Base-by-base conservation (phyloP, 2,888 invertebrate genomes). In the Noctua pronuba region DNA sequence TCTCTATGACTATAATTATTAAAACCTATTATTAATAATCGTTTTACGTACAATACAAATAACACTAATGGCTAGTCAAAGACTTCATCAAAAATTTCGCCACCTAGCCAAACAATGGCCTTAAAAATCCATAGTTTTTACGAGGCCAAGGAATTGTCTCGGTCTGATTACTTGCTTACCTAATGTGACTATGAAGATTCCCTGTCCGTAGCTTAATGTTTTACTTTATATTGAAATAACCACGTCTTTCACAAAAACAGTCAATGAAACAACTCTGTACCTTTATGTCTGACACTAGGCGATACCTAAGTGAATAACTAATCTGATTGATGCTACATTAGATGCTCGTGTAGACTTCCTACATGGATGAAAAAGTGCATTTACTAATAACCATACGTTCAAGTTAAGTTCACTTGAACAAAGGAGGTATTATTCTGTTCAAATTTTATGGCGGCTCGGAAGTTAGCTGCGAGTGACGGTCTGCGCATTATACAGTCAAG, bases 131-230 rank as follows among this genome's bases (percentile, higher is more conserved):
- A 88, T 89, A 86, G 88, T 75, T 55, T 82, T 73, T 77, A 82
- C 69, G 84, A 80, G 86, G 85, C 83, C 89, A 88, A 88, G 84
- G 88, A 85, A 80, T 72, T 80, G 86, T 85, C 73, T 73, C 89
- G 89, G 79, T 88, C 88, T 88, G 82, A 86, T 88, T 83, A 69
- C 41, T 74, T 79, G 70, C 80, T 88, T 86, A 76, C 82, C 60
- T 75, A 83, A 84, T 76, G 46, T 68, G 38, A 80, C 75, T 52
- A 55, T 28, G 55, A 76, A 46, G 79, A 79, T 71, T 73, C 85
- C 70, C 65, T 24, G 18, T 65, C 28, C 13, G 55, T 62, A 49
- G 6, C 49, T 68, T 41, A 49, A 52, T 72, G 21, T 72, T 65
- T 80, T 6, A 24, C 16, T 49, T 58, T 44, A 21, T 28, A 58